These are phyloP conservation scores for Leistus spinibarbis DNA, from an alignment of 2,888 invertebrate genomes.

Conservation along the genomic window DNA sequence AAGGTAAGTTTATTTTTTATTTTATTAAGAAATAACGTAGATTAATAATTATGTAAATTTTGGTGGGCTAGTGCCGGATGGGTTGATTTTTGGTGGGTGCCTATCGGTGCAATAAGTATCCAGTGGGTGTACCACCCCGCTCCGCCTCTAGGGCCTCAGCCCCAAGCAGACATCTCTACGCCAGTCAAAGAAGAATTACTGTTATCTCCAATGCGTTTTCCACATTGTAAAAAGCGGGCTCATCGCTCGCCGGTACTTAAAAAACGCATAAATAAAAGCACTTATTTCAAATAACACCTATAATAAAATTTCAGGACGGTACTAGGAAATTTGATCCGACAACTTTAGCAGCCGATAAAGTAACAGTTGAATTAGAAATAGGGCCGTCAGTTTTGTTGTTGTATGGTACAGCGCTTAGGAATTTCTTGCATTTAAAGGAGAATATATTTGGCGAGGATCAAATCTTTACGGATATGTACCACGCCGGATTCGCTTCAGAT, in stretches of 20 bases:
- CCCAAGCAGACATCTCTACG: conserved; percentile 90
- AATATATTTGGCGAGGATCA: conserved; percentile 98
- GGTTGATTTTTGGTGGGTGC: conserved; percentile 97
- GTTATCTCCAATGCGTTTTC: conserved; percentile 89
- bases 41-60: too few relatives aligned
- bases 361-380: conserved; percentile 91
- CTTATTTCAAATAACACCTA: too few relatives aligned
- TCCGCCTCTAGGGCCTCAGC: conserved; percentile 84
- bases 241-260: conserved; percentile 50
- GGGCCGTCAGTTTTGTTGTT: conserved; percentile 91
- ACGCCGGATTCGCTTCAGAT: conserved; percentile 52
- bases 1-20: conserved; percentile 54
- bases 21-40: too few relatives aligned
- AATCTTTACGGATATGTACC: conserved; percentile 90
- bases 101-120: conserved; percentile 90
- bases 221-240: conserved; percentile 65
- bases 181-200: conserved; percentile 94
- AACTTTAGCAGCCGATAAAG: conserved; percentile 83
- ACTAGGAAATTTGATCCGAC: conserved; percentile 85
- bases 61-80: conserved; percentile 71
- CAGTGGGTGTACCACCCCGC: conserved; percentile 92
- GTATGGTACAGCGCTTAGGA: conserved; percentile 89
- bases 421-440: conserved; percentile 91
- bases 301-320: conserved; percentile 60
- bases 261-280: too few relatives aligned